phyloP scores from a whole-genome alignment of 2,797 vertebrate species.

The Schizopygopsis pylzovi region DNA sequence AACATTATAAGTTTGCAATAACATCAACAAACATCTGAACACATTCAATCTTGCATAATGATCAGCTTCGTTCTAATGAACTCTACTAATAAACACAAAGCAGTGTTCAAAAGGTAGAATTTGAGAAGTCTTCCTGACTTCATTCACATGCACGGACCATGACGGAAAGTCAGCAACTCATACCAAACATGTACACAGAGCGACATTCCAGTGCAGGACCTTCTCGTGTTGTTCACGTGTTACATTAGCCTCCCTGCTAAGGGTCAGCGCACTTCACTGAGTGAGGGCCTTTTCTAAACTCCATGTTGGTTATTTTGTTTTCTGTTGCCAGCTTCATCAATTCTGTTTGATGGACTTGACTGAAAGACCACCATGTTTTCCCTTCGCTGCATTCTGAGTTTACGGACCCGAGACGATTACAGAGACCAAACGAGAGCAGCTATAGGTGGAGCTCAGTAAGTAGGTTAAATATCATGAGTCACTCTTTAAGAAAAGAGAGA shows the following conservation, averaged over 20 bases:
- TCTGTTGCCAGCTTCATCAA: constrained; percentile 77
- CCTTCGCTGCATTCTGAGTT: constrained; percentile 47
- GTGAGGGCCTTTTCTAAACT: constrained; percentile 78
- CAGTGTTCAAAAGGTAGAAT: constrained; percentile 40
- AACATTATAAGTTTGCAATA: background rate
- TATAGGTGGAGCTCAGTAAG: constrained; percentile 25
- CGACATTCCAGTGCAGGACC: constrained; percentile 71
- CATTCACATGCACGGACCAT: constrained; percentile 51
- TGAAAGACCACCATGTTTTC: constrained; percentile 71
- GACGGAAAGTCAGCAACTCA: constrained; percentile 63
- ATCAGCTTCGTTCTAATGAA: constrained; percentile 18
- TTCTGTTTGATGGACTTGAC: constrained; percentile 76
- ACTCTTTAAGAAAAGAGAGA: constrained; percentile 24
- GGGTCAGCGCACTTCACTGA: constrained; percentile 78
- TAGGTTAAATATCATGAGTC: constrained; percentile 39
- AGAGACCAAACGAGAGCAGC: constrained; percentile 14
- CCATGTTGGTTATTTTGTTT: constrained; percentile 74
- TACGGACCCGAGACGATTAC: constrained; percentile 22
- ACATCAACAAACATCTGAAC: background rate
- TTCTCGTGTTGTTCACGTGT: constrained; percentile 67
- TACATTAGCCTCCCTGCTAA: constrained; percentile 70
- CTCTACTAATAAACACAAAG: background rate
- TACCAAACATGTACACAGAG: constrained; percentile 71
- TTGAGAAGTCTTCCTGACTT: constrained; percentile 50
- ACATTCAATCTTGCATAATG: background rate